Evolutionary conservation across 2,113 vertebrate genomes (phyloP), one percentile per base, ranked within the genome.

Genomic region (Raja brachyura): DNA sequence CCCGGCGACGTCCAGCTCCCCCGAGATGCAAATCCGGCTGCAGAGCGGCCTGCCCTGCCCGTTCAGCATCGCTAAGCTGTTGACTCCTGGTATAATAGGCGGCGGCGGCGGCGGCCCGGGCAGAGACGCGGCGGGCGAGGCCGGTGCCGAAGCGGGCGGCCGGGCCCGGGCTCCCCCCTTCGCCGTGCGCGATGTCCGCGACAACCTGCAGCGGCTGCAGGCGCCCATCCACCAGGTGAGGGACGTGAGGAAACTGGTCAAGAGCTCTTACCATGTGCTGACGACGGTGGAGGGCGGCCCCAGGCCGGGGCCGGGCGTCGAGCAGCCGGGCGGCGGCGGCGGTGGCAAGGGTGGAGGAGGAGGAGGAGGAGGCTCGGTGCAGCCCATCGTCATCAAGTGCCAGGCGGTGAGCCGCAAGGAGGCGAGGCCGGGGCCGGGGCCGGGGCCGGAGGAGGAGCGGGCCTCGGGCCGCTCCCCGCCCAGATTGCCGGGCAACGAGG

Each of bases 241-340:
- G 28, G 99, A 99, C 81, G 98, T 99, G 93, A 95, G 99, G 25
- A 99, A 99, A 93, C 93, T 99, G 33, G 98, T 99, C 61, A 99
- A 99, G 94, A 98, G 98, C 75, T 97, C 97, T 0, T 98, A 98
- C 94, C 96, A 97, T 94, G 97, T 96, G 86, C 97, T 97, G 63
- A 97, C 98, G 63, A 97, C 98, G 33, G 95, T 97, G 63, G 98
- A 99, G 7, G 96, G 95, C 94, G 96, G 96, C 93, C 97, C 97
- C 56, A 93, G 56, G 7, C 95, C 94, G 96, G 94, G 94, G 0
- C 94, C 0, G 97, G 70, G 70, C 70, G 70, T 22, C 16, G 70
- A 98, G 75, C 95, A 96, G 94, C 70, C 97, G 96, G 94, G 96
- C 96, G 93, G 66, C 10, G 66, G 70, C 93, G 94, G n/a, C 92